Conservation (phyloP, 1,140 invertebrate species). For the Eriosoma lanigerum region DNA sequence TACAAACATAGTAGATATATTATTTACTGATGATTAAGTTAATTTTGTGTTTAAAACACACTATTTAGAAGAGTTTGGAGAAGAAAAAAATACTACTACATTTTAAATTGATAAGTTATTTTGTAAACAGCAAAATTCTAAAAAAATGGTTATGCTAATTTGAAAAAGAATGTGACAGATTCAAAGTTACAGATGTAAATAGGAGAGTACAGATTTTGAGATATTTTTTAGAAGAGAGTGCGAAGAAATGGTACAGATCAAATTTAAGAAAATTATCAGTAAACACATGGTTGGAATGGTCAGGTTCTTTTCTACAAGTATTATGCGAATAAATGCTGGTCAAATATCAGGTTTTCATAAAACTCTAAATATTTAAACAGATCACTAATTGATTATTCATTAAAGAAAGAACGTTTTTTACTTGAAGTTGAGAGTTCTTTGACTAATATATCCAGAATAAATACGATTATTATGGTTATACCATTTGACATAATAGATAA, state of each 20-base stretch:
- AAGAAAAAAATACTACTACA: background rate
- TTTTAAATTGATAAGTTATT: too few species aligned
- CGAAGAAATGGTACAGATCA: background rate
- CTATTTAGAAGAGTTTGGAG: slow-evolving; percentile 19
- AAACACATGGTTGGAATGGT: too few species aligned
- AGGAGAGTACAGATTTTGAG: background rate
- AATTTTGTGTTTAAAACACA: slow-evolving; percentile 11
- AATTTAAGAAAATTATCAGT: background rate
- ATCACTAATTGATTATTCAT: background rate
- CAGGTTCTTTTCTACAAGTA: too few species aligned
- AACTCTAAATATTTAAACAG: too few species aligned
- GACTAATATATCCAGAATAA: background rate
- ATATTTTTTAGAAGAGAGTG: background rate
- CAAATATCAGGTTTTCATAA: too few species aligned
- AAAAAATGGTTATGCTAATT: slow-evolving; percentile 5
- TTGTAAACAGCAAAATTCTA: background rate
- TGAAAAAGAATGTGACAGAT: slow-evolving; percentile 3
- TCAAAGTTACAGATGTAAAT: background rate
- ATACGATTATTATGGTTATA: background rate
- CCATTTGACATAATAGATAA: background rate
- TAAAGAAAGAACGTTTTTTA: slow-evolving; percentile 6
- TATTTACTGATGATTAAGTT: background rate
- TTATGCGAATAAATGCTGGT: too few species aligned
- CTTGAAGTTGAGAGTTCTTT: background rate
- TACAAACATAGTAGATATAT: background rate